phyloP scores from a whole-genome alignment of 1,140 invertebrate genomes.

The Littorina saxatilis region DNA sequence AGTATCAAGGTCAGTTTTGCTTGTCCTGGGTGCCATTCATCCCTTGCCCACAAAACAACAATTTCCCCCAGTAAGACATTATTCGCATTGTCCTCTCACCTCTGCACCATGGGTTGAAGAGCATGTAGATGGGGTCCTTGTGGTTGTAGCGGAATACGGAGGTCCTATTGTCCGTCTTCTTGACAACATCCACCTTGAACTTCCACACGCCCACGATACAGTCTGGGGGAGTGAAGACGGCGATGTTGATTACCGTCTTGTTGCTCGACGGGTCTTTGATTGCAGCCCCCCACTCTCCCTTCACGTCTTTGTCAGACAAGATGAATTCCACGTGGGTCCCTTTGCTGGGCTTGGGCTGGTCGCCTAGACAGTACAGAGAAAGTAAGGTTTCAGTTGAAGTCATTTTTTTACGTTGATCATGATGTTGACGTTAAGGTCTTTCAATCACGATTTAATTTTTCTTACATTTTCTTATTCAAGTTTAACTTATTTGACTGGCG shows the following conservation, averaged over 20 bases:
- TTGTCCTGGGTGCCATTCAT: too few species aligned
- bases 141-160: slow-evolving; percentile 81
- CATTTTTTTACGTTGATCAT: too few species aligned
- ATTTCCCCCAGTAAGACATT: slow-evolving; percentile 83
- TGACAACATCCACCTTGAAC: slow-evolving; percentile 89
- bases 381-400: too few species aligned
- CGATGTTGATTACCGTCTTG: slow-evolving; percentile 42
- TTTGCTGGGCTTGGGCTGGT: slow-evolving; percentile 86
- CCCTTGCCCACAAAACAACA: slow-evolving; percentile 30
- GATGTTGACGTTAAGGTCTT: too few species aligned
- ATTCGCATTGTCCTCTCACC: slow-evolving; percentile 84
- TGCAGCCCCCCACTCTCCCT: slow-evolving; percentile 76
- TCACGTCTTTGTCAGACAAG: slow-evolving; percentile 76
- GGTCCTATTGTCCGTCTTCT: slow-evolving; percentile 75
- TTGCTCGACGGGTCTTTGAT: slow-evolving; percentile 44
- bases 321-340: slow-evolving; percentile 87
- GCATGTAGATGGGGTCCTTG: slow-evolving; percentile 82
- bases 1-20: too few species aligned
- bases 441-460: not conserved
- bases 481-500: not conserved
- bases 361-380: slow-evolving; percentile 78
- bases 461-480: not conserved
- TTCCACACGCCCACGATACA: slow-evolving; percentile 91
- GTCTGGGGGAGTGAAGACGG: slow-evolving; percentile 77
- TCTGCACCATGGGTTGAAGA: too few species aligned